These are phyloP conservation scores for Dryococelus australis DNA, from an alignment of 2,888 invertebrate species.

Conservation along the genomic window DNA sequence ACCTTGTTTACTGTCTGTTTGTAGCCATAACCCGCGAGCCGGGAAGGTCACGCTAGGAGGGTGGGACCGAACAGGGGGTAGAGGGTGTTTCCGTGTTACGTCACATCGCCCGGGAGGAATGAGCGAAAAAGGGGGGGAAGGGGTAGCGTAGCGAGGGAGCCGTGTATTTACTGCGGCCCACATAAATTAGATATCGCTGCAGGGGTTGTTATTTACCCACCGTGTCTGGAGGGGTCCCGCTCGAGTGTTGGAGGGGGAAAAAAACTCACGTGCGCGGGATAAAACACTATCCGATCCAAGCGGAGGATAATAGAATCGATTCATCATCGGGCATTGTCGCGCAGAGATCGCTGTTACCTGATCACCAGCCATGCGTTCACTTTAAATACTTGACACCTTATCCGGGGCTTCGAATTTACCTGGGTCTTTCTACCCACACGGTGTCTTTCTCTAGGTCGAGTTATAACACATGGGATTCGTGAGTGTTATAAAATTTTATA, in stretches of 20 bases:
- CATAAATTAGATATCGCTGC: constrained; percentile 1
- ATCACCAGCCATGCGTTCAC: too few relatives aligned
- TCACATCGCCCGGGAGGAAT: too few relatives aligned
- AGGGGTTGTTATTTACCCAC: not conserved
- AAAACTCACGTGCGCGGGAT: too few relatives aligned
- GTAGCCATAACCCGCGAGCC: not conserved
- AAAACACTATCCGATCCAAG: not conserved
- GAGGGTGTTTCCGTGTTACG: not conserved
- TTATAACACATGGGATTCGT: too few relatives aligned
- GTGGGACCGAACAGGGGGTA: not conserved
- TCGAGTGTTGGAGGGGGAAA: too few relatives aligned
- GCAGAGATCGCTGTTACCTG: too few relatives aligned
- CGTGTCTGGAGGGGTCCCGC: not conserved
- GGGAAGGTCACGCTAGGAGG: not conserved
- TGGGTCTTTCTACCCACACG: too few relatives aligned
- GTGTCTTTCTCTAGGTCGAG: too few relatives aligned
- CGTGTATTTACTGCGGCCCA: not conserved
- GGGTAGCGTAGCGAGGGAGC: not conserved
- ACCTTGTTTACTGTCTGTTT: constrained; percentile 6
- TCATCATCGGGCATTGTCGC: not conserved
- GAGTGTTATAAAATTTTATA: too few relatives aligned
- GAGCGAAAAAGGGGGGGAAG: not conserved
- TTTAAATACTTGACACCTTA: too few relatives aligned
- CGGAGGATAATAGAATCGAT: constrained; percentile 12
- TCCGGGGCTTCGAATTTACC: too few relatives aligned